Percentiles rank a stretch among this genome's conserved stretches.
phyloP scores from a whole-genome alignment of 2,113 vertebrate species.

The Irena cyanogastra region DNA sequence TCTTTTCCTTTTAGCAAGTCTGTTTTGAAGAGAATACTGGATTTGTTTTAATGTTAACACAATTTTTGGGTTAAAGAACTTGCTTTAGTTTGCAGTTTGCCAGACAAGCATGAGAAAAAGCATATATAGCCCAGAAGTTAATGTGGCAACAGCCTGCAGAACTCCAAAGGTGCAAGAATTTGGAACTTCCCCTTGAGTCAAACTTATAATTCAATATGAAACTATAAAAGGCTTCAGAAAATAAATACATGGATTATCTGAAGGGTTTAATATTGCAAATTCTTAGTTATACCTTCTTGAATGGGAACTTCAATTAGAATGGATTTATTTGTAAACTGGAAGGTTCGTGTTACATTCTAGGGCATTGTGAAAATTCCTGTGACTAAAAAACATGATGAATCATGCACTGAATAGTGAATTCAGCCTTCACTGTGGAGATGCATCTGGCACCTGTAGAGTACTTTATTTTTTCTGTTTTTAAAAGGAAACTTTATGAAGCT shows the following conservation, averaged over 20 bases:
- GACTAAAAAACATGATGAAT: neutral
- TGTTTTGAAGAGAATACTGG: neutral
- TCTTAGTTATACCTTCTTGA: neutral
- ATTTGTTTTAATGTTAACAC: neutral
- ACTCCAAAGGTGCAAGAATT: neutral
- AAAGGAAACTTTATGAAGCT: neutral
- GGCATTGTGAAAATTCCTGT: neutral
- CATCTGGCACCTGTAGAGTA: neutral
- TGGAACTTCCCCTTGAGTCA: neutral
- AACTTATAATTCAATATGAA: neutral
- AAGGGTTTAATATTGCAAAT: neutral
- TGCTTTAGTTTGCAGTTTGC: neutral
- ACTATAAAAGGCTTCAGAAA: neutral
- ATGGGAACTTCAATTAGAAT: neutral
- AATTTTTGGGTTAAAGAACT: neutral
- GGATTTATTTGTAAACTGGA: neutral
- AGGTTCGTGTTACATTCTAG: neutral
- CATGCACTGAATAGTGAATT: neutral
- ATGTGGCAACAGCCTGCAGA: neutral
- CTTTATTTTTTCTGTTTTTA: neutral
- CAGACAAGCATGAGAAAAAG: accelerated
- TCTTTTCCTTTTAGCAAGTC: neutral
- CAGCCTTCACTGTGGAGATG: neutral
- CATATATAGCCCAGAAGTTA: neutral
- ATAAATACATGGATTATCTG: neutral